Evolutionary conservation across 2,888 invertebrate genomes (phyloP).

Genomic region (Caenorhabditis sp.): DNA sequence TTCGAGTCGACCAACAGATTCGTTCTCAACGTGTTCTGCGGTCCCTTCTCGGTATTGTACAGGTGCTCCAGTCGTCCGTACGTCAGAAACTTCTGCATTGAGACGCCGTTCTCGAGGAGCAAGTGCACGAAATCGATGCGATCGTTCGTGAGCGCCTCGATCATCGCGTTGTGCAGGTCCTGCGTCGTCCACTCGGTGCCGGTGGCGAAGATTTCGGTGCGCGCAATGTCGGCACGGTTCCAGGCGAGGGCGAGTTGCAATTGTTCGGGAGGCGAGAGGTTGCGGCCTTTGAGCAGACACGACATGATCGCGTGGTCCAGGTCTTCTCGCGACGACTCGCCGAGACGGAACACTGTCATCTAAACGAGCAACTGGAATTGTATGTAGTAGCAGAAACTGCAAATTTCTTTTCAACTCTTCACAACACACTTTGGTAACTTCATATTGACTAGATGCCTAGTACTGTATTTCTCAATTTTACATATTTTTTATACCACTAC

Average conservation of each 20-base stretch:
- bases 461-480: too few species aligned
- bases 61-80: constrained; percentile 92
- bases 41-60: constrained; percentile 91
- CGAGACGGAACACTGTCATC: constrained; percentile 95
- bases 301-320: constrained; percentile 96
- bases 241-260: constrained; percentile 94
- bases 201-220: constrained; percentile 84
- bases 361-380: constrained; percentile 92
- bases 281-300: constrained; percentile 87
- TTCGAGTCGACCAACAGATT: constrained; percentile 48
- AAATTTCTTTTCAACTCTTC: too few species aligned
- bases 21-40: constrained; percentile 87
- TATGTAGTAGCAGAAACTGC: too few species aligned
- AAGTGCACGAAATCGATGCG: constrained; percentile 99
- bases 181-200: constrained; percentile 89
- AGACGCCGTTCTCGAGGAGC: constrained; percentile 95
- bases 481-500: too few species aligned
- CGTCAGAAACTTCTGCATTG: constrained; percentile 96
- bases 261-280: constrained; percentile 82
- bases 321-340: constrained; percentile 90
- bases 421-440: too few species aligned
- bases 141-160: constrained; percentile 98
- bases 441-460: too few species aligned
- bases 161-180: constrained; percentile 97
- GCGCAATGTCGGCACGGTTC: constrained; percentile 97